phyloP scores from a whole-genome alignment of 2,797 vertebrate genomes.

The Malurus leucopterus region DNA sequence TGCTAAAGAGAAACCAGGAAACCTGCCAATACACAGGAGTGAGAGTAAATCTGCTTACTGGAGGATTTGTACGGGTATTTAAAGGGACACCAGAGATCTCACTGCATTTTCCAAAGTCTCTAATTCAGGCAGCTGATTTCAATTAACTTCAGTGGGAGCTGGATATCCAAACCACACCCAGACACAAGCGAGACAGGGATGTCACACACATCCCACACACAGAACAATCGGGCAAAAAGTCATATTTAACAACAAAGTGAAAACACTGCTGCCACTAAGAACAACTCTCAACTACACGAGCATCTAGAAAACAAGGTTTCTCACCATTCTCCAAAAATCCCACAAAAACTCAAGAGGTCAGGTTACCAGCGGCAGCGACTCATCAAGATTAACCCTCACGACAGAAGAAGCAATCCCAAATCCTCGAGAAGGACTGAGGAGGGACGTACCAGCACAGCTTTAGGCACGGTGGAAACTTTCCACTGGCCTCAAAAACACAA shows the following conservation, averaged over 20 bases:
- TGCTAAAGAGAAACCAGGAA: slow-evolving; percentile 2
- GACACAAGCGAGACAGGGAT: not conserved
- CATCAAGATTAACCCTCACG: not conserved
- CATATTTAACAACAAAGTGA: fast-evolving
- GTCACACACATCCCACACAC: fast-evolving
- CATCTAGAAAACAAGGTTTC: not conserved
- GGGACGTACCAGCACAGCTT: fast-evolving
- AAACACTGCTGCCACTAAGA: fast-evolving
- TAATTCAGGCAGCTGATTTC: not conserved
- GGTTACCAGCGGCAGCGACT: fast-evolving
- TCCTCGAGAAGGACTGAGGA: not conserved
- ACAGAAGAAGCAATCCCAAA: not conserved
- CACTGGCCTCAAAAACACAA: not conserved
- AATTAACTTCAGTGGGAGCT: not conserved
- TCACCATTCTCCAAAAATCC: not conserved
- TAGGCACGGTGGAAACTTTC: not conserved
- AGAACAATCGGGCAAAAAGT: not conserved
- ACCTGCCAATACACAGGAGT: not conserved
- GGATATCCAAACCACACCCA: not conserved
- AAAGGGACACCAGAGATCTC: not conserved
- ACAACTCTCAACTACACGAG: not conserved
- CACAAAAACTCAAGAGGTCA: not conserved
- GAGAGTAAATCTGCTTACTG: not conserved
- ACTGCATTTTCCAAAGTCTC: not conserved
- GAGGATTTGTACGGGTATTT: not conserved